Conservation (phyloP, 2,888 invertebrate genomes). For the Ennomos fuscantarius region DNA sequence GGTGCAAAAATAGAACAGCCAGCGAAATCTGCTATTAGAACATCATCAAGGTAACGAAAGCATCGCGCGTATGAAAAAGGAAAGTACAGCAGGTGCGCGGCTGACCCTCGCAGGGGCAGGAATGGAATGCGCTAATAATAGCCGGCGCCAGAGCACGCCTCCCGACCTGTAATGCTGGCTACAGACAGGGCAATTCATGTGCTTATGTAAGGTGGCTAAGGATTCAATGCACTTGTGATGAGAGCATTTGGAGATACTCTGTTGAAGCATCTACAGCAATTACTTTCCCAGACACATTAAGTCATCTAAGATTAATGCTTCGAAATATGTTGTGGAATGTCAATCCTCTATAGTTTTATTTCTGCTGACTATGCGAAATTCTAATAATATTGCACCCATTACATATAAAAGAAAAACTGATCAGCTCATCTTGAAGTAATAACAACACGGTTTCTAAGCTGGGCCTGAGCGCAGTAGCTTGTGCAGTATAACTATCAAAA, state of each 20-base stretch:
- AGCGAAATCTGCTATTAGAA: slow-evolving; percentile 19
- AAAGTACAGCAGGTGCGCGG: slow-evolving; percentile 76
- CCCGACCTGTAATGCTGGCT: slow-evolving; percentile 45
- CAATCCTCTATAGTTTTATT: too few species aligned
- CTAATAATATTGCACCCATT: too few species aligned
- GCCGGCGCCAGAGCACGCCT: slow-evolving; percentile 73
- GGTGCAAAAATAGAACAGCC: too few species aligned
- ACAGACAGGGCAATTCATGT: slow-evolving; percentile 17
- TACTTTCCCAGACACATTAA: too few species aligned
- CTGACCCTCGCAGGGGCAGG: slow-evolving; percentile 58
- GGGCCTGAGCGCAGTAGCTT: not conserved
- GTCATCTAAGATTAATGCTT: too few species aligned
- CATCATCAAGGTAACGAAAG: slow-evolving; percentile 54
- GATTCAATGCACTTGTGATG: not conserved
- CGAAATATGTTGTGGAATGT: too few species aligned
- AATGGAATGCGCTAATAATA: slow-evolving; percentile 81
- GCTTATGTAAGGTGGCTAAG: slow-evolving; percentile 26
- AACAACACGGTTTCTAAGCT: not conserved
- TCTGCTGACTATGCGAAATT: too few species aligned
- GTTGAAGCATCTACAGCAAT: too few species aligned
- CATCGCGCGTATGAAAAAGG: slow-evolving; percentile 71
- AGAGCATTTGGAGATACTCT: not conserved
- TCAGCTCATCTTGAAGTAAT: too few species aligned
- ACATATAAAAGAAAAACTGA: too few species aligned
- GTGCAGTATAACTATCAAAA: too few species aligned